Base-by-base conservation (phyloP, 2,888 invertebrate species). In the Omphaloscelis lunosa region DNA sequence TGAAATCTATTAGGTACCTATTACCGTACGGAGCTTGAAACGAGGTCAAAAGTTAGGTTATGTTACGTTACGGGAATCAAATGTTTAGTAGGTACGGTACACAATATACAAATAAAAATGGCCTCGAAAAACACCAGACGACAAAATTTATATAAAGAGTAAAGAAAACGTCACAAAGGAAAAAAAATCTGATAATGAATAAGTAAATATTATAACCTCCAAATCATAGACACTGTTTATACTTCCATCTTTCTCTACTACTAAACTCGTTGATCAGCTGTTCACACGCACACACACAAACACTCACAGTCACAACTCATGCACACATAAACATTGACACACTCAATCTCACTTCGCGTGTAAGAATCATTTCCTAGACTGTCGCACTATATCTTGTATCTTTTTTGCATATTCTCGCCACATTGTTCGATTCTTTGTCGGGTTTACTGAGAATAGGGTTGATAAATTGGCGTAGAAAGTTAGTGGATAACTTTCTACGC, bases 321-420 rank as follows among this genome's bases (percentile, higher is more conserved):
- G 41, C 53, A 67, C 45, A 62, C 20, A 56, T n/a, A 58, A 61
- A 12, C 5, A 34, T 27, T 58, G 5, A 77, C 74, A 23, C 79
- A 84, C 80, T 84, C 88, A 73, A 4, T 23, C 62, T 48, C 34
- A 82, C 39, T 27, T 87, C 56, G 88, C 89, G 86, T 88, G 88
- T 78, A 56, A 9, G 45, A 29, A 45, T 34, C 51, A 70, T 83
- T 88, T 88, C 88, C 88, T 88, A 77, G 85, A 76, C 62, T 73
- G 77, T 39, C 68, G 79, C 77, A 80, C 61, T 81, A 81, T 79
- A 77, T 86, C 80, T 87, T 71, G 67, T 63, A 66, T 71, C 75
- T 79, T 88, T 59, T 88, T 88, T 87, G 86, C 86, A 86, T 88
- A 88, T 69, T 61, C 62, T 27, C 62, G 59, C 61, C 65, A 75